These are phyloP conservation scores for Lepidocyrtinus sp. DNA, from an alignment of 2,888 invertebrate genomes.

Conservation along the genomic window DNA sequence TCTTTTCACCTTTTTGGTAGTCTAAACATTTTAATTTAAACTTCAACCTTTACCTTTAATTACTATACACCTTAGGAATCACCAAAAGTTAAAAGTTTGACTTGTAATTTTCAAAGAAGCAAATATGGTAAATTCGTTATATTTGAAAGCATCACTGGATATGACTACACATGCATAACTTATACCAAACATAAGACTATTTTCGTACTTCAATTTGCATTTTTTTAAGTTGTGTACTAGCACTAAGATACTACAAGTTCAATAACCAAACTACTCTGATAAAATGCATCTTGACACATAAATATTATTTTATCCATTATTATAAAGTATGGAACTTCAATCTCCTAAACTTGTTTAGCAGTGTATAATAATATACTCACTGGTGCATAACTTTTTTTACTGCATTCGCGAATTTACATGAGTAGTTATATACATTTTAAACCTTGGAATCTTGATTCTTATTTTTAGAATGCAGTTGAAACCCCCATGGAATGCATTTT, in stretches of 20 bases:
- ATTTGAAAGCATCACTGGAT: conserved; percentile 38
- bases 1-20: not conserved
- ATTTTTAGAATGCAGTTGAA: too few species aligned
- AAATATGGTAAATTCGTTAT: not conserved
- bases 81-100: not conserved
- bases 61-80: not conserved
- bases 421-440: too few species aligned
- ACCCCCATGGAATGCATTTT: too few species aligned
- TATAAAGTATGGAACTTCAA: too few species aligned
- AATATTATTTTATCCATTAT: too few species aligned
- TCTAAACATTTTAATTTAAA: not conserved
- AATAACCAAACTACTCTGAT: not conserved
- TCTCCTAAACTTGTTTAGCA: too few species aligned
- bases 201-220: conserved; percentile 6
- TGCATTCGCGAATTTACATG: too few species aligned
- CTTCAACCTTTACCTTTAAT: not conserved
- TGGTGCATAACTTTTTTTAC: too few species aligned
- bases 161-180: conserved; percentile 41
- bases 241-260: not conserved
- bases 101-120: not conserved
- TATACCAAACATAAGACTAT: conserved; percentile 40
- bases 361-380: too few species aligned
- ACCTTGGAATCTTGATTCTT: too few species aligned
- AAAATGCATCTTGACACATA: not conserved
- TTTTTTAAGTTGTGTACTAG: not conserved